These are phyloP conservation scores for Bombus waltoni DNA, from an alignment of 1,140 invertebrate genomes.

Conservation along the genomic window DNA sequence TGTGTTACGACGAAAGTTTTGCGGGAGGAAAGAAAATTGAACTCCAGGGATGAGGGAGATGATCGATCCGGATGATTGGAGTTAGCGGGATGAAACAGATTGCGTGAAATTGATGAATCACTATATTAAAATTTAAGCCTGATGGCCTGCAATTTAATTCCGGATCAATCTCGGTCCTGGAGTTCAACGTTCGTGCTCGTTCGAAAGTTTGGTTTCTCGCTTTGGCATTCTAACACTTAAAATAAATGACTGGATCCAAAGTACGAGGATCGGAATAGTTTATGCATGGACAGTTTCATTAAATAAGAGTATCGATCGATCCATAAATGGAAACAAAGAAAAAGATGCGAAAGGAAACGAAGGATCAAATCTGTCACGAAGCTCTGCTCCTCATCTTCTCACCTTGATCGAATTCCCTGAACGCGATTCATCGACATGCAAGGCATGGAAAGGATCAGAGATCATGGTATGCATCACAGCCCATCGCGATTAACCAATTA, in stretches of 20 bases:
- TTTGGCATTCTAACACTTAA: not conserved
- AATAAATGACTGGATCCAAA: not conserved
- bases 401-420: conserved; percentile 15
- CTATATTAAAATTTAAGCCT: not conserved
- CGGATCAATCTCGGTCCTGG: not conserved
- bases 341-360: not conserved
- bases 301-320: conserved; percentile 19
- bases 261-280: not conserved
- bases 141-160: not conserved
- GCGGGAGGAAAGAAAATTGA: not conserved
- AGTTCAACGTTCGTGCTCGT: not conserved
- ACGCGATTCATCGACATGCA: conserved; percentile 1
- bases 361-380: conserved; percentile 18
- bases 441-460: conserved; percentile 6
- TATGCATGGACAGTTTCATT: not conserved
- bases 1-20: too few relatives aligned
- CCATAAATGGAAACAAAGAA: not conserved
- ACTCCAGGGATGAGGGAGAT: too few relatives aligned
- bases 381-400: conserved; percentile 27
- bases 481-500: conserved; percentile 26
- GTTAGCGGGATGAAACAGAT: not conserved
- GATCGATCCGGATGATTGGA: not conserved
- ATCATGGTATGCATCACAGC: not conserved
- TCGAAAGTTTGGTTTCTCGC: not conserved
- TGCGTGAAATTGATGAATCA: conserved; percentile 1